Evolutionary conservation across 2,797 vertebrate species (phyloP).

Genomic region (Hydrophis major): DNA sequence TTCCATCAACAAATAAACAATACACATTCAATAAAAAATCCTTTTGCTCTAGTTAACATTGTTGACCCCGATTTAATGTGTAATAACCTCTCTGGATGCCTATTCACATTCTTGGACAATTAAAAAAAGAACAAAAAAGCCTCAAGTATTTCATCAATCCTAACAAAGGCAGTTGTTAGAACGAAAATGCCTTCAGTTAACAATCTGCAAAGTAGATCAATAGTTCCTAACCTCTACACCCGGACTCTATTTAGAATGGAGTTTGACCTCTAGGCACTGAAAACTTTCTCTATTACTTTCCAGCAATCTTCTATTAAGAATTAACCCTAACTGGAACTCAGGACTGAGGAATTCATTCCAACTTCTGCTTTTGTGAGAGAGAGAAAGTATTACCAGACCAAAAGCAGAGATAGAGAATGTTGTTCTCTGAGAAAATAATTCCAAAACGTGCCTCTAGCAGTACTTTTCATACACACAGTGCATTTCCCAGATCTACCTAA

Average conservation of each 20-base stretch:
- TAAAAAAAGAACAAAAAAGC: neutral
- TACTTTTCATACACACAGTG: neutral
- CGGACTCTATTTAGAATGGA: constrained; percentile 8
- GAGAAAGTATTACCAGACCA: neutral
- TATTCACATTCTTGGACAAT: constrained; percentile 1
- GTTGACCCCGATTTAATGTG: neutral
- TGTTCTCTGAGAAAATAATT: neutral
- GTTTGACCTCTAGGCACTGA: constrained; percentile 6
- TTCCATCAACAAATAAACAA: neutral
- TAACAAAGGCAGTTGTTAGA: neutral
- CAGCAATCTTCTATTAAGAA: constrained; percentile 9
- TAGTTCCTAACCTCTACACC: constrained; percentile 18
- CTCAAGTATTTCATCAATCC: neutral
- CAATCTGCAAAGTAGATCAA: constrained; percentile 22
- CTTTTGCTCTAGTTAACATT: neutral
- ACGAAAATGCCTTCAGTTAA: constrained; percentile 2
- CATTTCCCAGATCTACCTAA: constrained; percentile 3
- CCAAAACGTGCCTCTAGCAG: neutral
- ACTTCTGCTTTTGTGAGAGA: neutral
- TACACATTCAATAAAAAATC: neutral
- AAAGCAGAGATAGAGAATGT: neutral
- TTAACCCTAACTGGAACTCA: neutral
- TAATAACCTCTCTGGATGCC: neutral
- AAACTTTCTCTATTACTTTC: constrained; percentile 7
- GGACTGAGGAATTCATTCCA: neutral